Conservation (phyloP, 2,888 invertebrate species). For the Macrosoma leucophasiata region DNA sequence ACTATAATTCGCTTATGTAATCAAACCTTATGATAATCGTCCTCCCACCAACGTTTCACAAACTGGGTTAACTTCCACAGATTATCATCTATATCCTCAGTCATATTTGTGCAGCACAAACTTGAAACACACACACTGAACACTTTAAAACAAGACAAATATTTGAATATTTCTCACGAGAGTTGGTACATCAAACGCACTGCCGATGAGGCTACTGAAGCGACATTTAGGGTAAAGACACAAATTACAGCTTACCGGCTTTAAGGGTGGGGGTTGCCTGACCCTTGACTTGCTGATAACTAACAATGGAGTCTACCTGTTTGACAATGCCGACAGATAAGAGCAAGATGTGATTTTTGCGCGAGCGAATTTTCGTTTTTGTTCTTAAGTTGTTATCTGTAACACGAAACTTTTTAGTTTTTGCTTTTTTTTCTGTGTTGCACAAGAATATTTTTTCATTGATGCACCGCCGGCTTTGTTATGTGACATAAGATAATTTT, state of each 20-base stretch:
- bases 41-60: slow-evolving; percentile 62
- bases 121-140: neutral
- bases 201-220: slow-evolving; percentile 4
- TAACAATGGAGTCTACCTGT: slow-evolving; percentile 8
- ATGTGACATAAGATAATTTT: too few species aligned
- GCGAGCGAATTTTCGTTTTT: too few species aligned
- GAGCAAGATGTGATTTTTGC: too few species aligned
- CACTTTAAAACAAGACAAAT: neutral
- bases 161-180: neutral
- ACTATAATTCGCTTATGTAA: too few species aligned
- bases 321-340: slow-evolving; percentile 1
- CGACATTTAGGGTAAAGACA: slow-evolving; percentile 9
- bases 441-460: too few species aligned
- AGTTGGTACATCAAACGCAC: neutral
- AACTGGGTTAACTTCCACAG: slow-evolving; percentile 48
- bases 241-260: slow-evolving; percentile 1
- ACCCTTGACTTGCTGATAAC: slow-evolving; percentile 16
- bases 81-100: slow-evolving; percentile 38
- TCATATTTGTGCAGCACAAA: slow-evolving; percentile 25
- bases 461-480: too few species aligned
- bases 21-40: slow-evolving; percentile 51
- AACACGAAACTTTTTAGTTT: too few species aligned
- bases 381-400: too few species aligned
- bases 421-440: too few species aligned
- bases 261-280: slow-evolving; percentile 8